These are phyloP conservation scores for Heloderma charlesbogerti DNA, from an alignment of 2,113 vertebrate species.

Conservation along the genomic window DNA sequence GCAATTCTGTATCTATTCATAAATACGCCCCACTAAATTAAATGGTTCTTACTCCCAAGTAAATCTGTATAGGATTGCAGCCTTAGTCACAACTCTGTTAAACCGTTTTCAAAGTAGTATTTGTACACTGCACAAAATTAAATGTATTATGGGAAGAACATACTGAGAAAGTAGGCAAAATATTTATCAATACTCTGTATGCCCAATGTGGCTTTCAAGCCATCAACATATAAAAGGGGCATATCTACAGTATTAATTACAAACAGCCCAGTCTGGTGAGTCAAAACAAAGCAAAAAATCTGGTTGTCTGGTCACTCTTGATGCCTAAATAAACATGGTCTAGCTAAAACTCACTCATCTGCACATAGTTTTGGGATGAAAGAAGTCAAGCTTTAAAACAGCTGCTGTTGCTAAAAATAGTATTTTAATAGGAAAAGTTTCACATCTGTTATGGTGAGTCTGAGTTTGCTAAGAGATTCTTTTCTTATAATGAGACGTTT, in stretches of 20 bases:
- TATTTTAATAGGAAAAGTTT: slow-evolving; percentile 33
- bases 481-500: background rate
- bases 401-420: slow-evolving; percentile 59
- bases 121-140: slow-evolving; percentile 6
- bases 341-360: slow-evolving; percentile 51
- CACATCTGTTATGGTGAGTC: background rate
- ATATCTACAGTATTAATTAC: slow-evolving; percentile 36
- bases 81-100: background rate
- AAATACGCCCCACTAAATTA: too few species aligned
- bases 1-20: background rate
- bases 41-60: background rate
- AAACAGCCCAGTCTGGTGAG: slow-evolving; percentile 25
- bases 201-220: slow-evolving; percentile 18
- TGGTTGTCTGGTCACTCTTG: slow-evolving; percentile 41
- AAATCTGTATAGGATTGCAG: background rate
- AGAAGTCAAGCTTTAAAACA: slow-evolving; percentile 55
- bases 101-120: background rate
- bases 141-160: background rate
- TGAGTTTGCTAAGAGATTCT: background rate
- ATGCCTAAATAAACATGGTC: slow-evolving; percentile 38
- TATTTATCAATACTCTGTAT: background rate
- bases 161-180: slow-evolving; percentile 51
- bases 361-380: slow-evolving; percentile 62
- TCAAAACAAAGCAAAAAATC: slow-evolving; percentile 34
- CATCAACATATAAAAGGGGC: slow-evolving; percentile 21